Percentiles rank a stretch among this genome's conserved stretches.
Evolutionary conservation across 2,113 vertebrate genomes (phyloP).

Genomic region (Phylloscopus whistleri): DNA sequence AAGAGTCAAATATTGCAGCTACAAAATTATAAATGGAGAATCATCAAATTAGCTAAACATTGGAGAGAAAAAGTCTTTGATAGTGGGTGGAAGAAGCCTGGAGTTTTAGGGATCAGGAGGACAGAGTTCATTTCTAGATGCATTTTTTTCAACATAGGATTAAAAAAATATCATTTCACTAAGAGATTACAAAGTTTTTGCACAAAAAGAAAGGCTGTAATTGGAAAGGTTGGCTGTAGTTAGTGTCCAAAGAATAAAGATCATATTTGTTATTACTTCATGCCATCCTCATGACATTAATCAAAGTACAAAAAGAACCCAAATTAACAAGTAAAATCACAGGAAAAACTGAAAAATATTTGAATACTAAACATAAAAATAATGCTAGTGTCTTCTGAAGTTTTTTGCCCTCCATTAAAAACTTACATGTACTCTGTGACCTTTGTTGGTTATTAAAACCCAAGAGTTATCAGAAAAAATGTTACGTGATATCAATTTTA

Average conservation of each 20-base stretch:
- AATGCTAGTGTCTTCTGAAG: neutral
- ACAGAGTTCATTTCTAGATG: neutral
- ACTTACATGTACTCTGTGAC: neutral
- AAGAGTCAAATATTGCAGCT: neutral
- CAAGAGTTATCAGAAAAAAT: neutral
- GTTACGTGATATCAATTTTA: neutral
- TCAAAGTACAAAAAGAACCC: neutral
- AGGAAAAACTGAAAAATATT: neutral
- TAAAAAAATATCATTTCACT: neutral
- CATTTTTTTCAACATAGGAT: neutral
- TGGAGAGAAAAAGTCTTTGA: neutral
- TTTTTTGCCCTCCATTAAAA: neutral
- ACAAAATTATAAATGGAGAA: neutral
- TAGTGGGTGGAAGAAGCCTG: neutral
- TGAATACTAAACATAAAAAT: neutral
- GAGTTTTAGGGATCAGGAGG: neutral
- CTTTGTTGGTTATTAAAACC: neutral
- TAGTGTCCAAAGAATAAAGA: neutral
- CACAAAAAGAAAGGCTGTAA: neutral
- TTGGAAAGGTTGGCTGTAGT: neutral
- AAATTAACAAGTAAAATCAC: neutral
- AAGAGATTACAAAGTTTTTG: neutral
- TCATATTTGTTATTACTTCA: neutral
- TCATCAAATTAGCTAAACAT: neutral
- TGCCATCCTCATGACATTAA: neutral